phyloP scores from a whole-genome alignment of 2,888 invertebrate genomes.

The Chymomyza amoena region DNA sequence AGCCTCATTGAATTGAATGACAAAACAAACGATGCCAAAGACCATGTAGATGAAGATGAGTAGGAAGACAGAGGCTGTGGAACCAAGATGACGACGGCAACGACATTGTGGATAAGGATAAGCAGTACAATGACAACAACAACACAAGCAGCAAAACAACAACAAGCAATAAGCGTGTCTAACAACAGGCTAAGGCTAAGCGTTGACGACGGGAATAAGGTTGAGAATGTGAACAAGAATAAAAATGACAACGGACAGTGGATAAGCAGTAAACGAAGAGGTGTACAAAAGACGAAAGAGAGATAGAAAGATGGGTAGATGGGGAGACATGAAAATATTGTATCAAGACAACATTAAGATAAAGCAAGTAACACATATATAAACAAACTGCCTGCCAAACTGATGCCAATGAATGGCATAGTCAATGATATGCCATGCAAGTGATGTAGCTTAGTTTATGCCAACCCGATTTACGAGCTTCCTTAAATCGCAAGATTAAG shows the following conservation, averaged over 20 bases:
- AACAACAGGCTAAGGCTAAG: conserved; percentile 48
- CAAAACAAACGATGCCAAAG: conserved; percentile 64
- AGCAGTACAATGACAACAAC: conserved; percentile 55
- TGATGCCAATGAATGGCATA: conserved; percentile 30
- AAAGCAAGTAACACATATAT: conserved; percentile 70
- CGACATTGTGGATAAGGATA: conserved; percentile 70
- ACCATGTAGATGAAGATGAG: conserved; percentile 29
- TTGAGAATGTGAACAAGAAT: conserved; percentile 24
- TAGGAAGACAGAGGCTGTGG: conserved; percentile 45
- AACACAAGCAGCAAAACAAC: conserved; percentile 18
- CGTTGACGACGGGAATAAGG: conserved; percentile 19
- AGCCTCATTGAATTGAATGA: conserved; percentile 77
- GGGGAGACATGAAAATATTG: conserved; percentile 54
- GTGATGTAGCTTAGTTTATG: not conserved
- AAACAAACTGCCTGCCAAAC: conserved; percentile 40
- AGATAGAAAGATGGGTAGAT: not conserved
- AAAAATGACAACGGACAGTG: conserved; percentile 13
- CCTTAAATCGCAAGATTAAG: conserved; percentile 20
- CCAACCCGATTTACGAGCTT: not conserved
- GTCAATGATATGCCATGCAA: conserved; percentile 43
- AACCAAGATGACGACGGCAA: conserved; percentile 16
- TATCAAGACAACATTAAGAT: conserved; percentile 72
- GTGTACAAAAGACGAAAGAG: not conserved
- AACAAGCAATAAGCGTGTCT: conserved; percentile 57
- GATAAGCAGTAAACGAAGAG: not conserved